A percentile compares a stretch with the other conserved stretches of the same genome.
phyloP scores from a whole-genome alignment of 64 coral and sea anemone species.

The Acropora yongei region DNA sequence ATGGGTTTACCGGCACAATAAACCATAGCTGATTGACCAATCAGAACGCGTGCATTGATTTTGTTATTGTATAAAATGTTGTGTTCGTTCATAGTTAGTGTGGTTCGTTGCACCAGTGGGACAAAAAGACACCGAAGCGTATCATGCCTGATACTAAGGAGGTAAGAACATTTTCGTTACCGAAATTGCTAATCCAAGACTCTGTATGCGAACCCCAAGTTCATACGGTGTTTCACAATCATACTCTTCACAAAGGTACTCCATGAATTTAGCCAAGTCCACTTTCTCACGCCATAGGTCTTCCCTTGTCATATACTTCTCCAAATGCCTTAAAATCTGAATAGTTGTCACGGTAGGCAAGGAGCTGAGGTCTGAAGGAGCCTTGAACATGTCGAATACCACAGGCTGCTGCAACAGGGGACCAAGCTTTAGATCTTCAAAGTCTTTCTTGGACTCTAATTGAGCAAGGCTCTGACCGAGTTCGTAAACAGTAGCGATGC shows the following conservation, averaged over 20 bases:
- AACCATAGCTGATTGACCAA: too few relatives aligned
- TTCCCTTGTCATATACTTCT: constrained; percentile 73
- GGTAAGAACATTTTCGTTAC: not conserved
- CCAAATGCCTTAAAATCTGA: constrained; percentile 79
- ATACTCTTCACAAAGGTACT: constrained; percentile 71
- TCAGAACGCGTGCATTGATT: too few relatives aligned
- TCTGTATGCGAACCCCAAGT: constrained; percentile 83
- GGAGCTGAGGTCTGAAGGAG: constrained; percentile 44
- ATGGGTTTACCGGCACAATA: too few relatives aligned
- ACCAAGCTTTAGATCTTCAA: constrained; percentile 78
- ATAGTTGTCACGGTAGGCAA: constrained; percentile 74
- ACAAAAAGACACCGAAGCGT: too few relatives aligned
- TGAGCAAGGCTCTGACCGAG: constrained; percentile 71
- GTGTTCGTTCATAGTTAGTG: too few relatives aligned
- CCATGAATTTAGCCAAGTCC: constrained; percentile 67
- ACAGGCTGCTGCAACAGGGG: constrained; percentile 78
- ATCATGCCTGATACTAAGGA: too few relatives aligned
- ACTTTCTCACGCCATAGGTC: constrained; percentile 74
- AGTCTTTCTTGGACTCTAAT: constrained; percentile 70
- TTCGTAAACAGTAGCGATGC: constrained; percentile 79
- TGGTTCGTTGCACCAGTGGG: too few relatives aligned
- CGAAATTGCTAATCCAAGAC: constrained; percentile 80
- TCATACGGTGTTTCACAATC: constrained; percentile 68
- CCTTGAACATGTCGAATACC: constrained; percentile 89
- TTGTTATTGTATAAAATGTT: too few relatives aligned